Evolutionary conservation across 1,140 invertebrate genomes (phyloP).

Genomic region (Heliconius himera): DNA sequence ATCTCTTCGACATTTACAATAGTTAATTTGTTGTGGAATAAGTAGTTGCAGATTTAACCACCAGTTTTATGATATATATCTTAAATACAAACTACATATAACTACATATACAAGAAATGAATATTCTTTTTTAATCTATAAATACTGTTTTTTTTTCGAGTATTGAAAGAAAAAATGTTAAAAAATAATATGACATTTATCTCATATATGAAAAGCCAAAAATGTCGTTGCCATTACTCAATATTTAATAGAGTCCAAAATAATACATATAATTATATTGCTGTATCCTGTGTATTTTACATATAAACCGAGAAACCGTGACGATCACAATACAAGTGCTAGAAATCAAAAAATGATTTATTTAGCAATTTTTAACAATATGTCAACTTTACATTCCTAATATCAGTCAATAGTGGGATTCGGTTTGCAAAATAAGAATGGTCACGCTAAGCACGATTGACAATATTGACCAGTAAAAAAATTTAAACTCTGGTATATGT

Average conservation of each 20-base stretch:
- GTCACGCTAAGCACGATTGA: no score
- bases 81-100: neutral
- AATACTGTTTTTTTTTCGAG: neutral
- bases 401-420: no score
- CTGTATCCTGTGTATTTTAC: constrained; percentile 5
- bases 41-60: neutral
- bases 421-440: no score
- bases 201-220: neutral
- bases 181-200: no score
- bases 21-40: constrained; percentile 27
- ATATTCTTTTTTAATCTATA: neutral
- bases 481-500: no score
- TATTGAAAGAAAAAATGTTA: neutral
- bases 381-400: neutral
- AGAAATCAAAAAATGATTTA: neutral
- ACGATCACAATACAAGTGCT: constrained; percentile 9
- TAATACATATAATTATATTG: neutral
- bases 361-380: constrained; percentile 16
- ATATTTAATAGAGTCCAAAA: neutral
- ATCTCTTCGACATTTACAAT: constrained; percentile 33
- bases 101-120: neutral
- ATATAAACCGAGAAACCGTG: constrained; percentile 10
- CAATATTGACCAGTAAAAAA: no score
- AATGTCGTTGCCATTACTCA: neutral
- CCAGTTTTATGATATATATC: neutral